Percentiles rank a stretch among this genome's conserved stretches.
Conservation (phyloP, 2,888 invertebrate species). For the Calliphora vomitoria region DNA sequence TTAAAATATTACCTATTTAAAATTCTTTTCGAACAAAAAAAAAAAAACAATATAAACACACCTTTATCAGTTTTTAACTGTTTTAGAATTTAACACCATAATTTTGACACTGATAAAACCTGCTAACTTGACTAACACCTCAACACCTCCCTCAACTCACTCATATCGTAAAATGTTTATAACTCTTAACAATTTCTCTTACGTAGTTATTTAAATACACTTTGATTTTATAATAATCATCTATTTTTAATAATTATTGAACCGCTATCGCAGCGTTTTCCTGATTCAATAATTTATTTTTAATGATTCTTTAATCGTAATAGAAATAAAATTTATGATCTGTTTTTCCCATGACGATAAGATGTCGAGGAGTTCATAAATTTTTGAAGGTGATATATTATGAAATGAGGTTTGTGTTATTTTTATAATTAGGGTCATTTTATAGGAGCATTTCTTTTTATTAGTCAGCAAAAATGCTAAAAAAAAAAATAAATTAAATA, state of each 20-base stretch:
- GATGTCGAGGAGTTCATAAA: not conserved
- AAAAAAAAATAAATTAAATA: no score
- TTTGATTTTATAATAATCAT: slow-evolving; percentile 1
- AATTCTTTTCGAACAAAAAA: not conserved
- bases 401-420: no score
- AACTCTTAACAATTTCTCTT: not conserved
- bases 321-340: not conserved
- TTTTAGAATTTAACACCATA: not conserved
- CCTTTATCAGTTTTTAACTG: not conserved
- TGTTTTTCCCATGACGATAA: not conserved
- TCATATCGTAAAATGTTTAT: not conserved
- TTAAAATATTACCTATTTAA: not conserved
- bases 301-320: not conserved
- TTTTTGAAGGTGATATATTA: not conserved
- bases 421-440: no score
- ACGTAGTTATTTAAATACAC: not conserved
- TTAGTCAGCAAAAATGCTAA: no score
- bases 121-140: not conserved
- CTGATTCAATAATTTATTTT: slow-evolving; percentile 14
- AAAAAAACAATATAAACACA: no score
- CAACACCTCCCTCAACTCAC: not conserved
- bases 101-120: not conserved
- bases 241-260: slow-evolving; percentile 9
- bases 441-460: no score
- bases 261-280: not conserved